These are phyloP conservation scores for Clusia tigrina DNA, from an alignment of 2,888 invertebrate species.

Conservation along the genomic window DNA sequence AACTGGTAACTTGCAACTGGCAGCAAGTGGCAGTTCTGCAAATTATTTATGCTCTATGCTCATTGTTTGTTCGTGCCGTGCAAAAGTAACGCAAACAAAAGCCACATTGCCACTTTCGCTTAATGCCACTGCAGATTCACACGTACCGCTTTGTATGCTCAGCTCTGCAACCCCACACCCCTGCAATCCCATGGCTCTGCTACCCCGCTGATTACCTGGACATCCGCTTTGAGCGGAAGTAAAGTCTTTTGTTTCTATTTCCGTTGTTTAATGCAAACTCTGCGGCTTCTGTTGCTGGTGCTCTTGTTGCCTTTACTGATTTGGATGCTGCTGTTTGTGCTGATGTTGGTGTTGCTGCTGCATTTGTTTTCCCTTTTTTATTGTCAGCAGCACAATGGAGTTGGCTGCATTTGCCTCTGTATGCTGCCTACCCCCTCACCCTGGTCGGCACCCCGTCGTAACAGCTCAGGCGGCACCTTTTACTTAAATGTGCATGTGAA, in stretches of 20 bases:
- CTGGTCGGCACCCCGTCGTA: neutral
- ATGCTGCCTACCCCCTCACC: neutral
- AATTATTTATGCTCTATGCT: constrained; percentile 50
- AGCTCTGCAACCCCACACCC: neutral
- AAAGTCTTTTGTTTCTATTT: constrained; percentile 56
- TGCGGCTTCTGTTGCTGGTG: neutral
- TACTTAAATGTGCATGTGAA: neutral
- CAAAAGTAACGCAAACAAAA: constrained; percentile 26
- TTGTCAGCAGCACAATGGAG: no score
- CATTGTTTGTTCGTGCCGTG: neutral
- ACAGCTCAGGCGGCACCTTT: neutral
- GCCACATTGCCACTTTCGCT: constrained; percentile 50
- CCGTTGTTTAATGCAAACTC: constrained; percentile 54
- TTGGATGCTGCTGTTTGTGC: constrained; percentile 28
- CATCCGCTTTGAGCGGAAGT: constrained; percentile 42
- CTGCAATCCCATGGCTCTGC: neutral
- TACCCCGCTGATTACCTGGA: neutral
- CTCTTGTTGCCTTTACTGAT: constrained; percentile 29
- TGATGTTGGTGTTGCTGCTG: constrained; percentile 16
- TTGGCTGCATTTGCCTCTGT: no score
- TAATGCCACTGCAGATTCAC: constrained; percentile 40
- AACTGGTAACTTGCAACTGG: constrained; percentile 7
- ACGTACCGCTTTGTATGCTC: constrained; percentile 9
- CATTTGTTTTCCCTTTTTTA: constrained; percentile 21
- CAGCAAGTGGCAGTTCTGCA: constrained; percentile 43